Conservation (phyloP, 2,113 vertebrate species). For the Ramphastos sulfuratus region DNA sequence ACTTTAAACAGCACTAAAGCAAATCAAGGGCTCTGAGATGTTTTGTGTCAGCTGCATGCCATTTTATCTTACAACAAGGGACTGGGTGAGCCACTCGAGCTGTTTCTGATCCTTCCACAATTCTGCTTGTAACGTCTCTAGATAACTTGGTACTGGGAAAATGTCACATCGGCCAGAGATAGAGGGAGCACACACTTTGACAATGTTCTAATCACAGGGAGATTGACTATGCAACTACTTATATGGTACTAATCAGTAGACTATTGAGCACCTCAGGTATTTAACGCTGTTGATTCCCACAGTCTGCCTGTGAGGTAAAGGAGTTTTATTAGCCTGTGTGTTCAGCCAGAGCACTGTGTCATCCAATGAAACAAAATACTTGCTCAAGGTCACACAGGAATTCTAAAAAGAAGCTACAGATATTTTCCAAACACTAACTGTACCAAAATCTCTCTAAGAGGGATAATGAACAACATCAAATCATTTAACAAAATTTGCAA, state of each 20-base stretch:
- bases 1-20: conserved; percentile 52
- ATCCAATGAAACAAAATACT: conserved; percentile 7
- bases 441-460: neutral
- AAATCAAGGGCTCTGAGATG: conserved; percentile 58
- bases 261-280: neutral
- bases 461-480: neutral
- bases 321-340: neutral
- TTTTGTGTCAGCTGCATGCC: conserved; percentile 58
- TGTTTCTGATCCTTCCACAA: conserved; percentile 58
- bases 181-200: neutral
- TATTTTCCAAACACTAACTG: neutral
- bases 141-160: conserved; percentile 51
- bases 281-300: conserved; percentile 32
- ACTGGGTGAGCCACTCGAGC: conserved; percentile 16
- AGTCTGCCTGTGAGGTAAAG: neutral
- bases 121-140: conserved; percentile 41
- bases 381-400: neutral
- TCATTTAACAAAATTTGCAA: accelerated
- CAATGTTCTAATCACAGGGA: neutral
- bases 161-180: conserved; percentile 27
- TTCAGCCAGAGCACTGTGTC: neutral
- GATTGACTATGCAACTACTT: conserved; percentile 2
- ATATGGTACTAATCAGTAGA: conserved; percentile 3
- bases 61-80: conserved; percentile 54
- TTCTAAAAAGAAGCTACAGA: neutral